A percentile compares a stretch with the other conserved stretches of the same genome.
Conservation (phyloP, 2,888 invertebrate genomes). For the Megamerina dolium region DNA sequence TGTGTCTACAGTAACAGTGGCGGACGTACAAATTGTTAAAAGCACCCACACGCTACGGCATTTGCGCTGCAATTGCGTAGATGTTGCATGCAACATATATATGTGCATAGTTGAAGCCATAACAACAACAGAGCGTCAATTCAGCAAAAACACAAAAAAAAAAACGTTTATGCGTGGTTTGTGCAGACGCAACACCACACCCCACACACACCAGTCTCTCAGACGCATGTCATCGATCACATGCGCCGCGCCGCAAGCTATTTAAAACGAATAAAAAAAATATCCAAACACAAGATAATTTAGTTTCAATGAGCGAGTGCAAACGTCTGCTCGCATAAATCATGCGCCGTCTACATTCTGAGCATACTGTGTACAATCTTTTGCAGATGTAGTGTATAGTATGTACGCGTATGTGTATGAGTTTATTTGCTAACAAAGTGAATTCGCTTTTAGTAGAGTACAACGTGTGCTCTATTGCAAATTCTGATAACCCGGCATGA, state of each 20-base stretch:
- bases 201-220: not conserved
- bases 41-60: constrained; percentile 3
- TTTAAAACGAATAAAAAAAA: not conserved
- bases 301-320: not conserved
- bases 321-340: too few species aligned
- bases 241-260: constrained; percentile 11
- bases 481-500: too few species aligned
- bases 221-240: constrained; percentile 27
- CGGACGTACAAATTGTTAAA: not conserved
- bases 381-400: too few species aligned
- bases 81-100: too few species aligned
- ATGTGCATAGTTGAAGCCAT: too few species aligned
- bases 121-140: not conserved
- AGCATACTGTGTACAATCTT: too few species aligned
- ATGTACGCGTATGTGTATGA: too few species aligned
- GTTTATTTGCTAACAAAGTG: too few species aligned
- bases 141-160: not conserved
- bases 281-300: not conserved
- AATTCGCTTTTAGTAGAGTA: too few species aligned
- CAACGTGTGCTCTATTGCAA: too few species aligned
- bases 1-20: too few species aligned
- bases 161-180: not conserved
- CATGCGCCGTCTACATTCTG: too few species aligned
- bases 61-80: not conserved
- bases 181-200: not conserved